Evolutionary conservation across 2,888 invertebrate species (phyloP), one percentile per base, ranked within the genome.

Genomic region (Athetis lepigone): DNA sequence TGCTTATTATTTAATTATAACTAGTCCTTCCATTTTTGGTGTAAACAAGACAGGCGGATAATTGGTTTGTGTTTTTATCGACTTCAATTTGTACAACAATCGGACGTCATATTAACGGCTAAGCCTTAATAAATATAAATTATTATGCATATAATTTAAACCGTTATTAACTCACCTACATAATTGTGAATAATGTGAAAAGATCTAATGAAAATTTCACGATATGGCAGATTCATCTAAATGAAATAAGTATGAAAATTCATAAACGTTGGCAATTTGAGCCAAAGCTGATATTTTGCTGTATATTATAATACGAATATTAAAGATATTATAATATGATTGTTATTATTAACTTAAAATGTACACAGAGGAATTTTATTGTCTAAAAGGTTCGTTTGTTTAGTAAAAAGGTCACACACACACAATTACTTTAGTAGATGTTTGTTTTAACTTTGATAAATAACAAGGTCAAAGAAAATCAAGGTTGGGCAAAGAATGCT

Each of bases 191-290:
- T 29, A 59, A 65, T 39, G 21, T 39, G n/a, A 58, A 47, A 11
- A 9, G 8, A 21, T 7, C 29, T 5, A 47, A 42, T 42, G 16
- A 21, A 70, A 75, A 56, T 66, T 29, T 42, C 18, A 16, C 58
- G 47, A 45, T 18, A 70, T 37, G 40, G 29, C 46, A 58, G 40
- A 57, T 54, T 62, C 16, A 2, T 50, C 39, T 62, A 52, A 40
- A 16, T 36, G 7, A 54, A 71, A 76, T 60, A 42, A 40, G 19
- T 43, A n/a, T n/a, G n/a, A n/a, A n/a, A n/a, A n/a, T n/a, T 42
- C 40, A 25, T 11, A 16, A 11, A 33, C 3, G 16, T 43, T 46
- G 36, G 52, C 23, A 50, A 55, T 50, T 49, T 42, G 8, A 18
- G 25, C 23, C 7, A 6, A 39, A 61, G 18, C 27, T 43, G 11